A percentile compares a stretch with the other conserved stretches of the same genome.
Conservation (phyloP, 2,113 vertebrate species). For the Chloroceryle aenea region DNA sequence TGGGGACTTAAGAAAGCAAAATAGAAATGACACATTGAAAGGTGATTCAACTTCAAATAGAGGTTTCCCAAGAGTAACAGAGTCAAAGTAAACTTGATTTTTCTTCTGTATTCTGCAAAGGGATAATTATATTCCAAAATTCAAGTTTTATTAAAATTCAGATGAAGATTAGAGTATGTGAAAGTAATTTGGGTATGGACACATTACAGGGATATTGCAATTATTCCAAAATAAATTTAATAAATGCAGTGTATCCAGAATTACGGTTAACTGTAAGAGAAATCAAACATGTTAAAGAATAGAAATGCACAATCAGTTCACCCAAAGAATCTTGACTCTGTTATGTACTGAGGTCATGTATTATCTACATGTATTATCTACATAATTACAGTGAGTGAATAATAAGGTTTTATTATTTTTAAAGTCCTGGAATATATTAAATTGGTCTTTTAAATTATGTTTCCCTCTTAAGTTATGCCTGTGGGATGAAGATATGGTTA, state of each 20-base stretch:
- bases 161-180: neutral
- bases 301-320: neutral
- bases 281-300: neutral
- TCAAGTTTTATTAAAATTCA: neutral
- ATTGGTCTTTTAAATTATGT: neutral
- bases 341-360: neutral
- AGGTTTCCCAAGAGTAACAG: neutral
- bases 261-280: conserved; percentile 22
- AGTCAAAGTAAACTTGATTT: neutral
- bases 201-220: neutral
- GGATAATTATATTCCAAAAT: neutral
- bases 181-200: neutral
- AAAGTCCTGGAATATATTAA: neutral
- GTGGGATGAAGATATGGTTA: neutral
- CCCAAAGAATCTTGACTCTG: neutral
- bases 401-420: neutral
- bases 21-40: neutral
- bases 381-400: conserved; percentile 15
- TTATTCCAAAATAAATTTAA: conserved; percentile 27
- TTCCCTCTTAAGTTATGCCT: neutral
- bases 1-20: neutral
- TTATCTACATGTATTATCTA: neutral
- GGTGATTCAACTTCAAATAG: neutral
- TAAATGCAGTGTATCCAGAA: neutral
- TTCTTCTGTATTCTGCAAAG: neutral